These are phyloP conservation scores for Xanthia icteritia DNA, from an alignment of 2,888 invertebrate species.

Conservation along the genomic window DNA sequence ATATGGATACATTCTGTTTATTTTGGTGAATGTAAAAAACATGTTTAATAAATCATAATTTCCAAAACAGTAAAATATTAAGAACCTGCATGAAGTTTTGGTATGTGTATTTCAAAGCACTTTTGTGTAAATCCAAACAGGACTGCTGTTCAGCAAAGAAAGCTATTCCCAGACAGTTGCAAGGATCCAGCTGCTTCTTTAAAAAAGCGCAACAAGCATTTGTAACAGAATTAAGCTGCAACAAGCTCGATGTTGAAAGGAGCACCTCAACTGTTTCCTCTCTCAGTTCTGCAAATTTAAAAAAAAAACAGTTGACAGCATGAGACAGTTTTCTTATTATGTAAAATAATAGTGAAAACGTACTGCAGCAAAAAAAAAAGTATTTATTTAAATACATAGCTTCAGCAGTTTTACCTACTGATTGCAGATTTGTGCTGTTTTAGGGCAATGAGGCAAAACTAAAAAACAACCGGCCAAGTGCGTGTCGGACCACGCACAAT, in stretches of 20 bases:
- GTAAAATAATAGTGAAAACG: conserved; percentile 27
- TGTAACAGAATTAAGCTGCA: conserved; percentile 96
- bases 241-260: conserved; percentile 96
- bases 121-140: conserved; percentile 94
- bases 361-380: conserved; percentile 27
- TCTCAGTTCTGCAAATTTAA: conserved; percentile 93
- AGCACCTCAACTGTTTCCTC: conserved; percentile 98
- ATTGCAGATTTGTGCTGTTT: neutral
- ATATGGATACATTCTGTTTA: neutral
- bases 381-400: neutral
- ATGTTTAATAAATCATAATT: conserved; percentile 21
- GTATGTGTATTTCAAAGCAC: conserved; percentile 96
- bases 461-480: neutral
- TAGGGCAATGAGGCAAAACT: neutral
- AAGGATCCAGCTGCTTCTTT: conserved; percentile 97
- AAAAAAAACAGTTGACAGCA: conserved; percentile 40
- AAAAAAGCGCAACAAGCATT: conserved; percentile 97
- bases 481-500: too few relatives aligned
- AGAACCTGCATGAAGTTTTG: conserved; percentile 95
- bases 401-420: neutral
- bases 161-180: conserved; percentile 98
- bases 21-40: neutral
- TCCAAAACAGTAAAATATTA: conserved; percentile 53
- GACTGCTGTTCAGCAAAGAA: conserved; percentile 98
- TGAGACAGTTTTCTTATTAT: conserved; percentile 14